Conservation (phyloP, 1,140 invertebrate genomes). For the Popillia japonica region DNA sequence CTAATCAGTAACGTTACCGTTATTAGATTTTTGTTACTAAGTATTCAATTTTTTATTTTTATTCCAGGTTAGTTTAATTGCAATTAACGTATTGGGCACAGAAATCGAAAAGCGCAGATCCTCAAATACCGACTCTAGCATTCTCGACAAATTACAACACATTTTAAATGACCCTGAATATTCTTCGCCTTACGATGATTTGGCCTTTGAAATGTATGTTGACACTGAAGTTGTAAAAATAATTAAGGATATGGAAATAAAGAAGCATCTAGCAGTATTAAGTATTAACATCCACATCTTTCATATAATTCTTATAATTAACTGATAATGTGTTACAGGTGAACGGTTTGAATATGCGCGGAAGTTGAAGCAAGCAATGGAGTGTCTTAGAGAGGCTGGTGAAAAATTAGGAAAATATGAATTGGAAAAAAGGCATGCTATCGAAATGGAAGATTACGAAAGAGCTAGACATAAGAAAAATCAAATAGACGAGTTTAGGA, state of each 20-base stretch:
- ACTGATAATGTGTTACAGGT: conserved; percentile 64
- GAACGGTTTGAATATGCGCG: conserved; percentile 93
- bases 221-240: conserved; percentile 90
- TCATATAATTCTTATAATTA: background rate
- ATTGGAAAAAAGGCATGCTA: conserved; percentile 89
- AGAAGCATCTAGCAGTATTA: conserved; percentile 84
- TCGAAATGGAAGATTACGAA: conserved; percentile 90
- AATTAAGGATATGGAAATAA: conserved; percentile 86
- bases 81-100: conserved; percentile 58
- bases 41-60: background rate
- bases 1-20: too few species aligned
- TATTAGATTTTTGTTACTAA: too few species aligned
- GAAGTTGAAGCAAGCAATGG: conserved; percentile 85
- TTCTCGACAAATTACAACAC: conserved; percentile 56
- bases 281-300: conserved; percentile 60
- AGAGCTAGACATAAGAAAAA: conserved; percentile 87
- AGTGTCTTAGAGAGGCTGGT: conserved; percentile 82
- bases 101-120: conserved; percentile 45
- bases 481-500: conserved; percentile 84
- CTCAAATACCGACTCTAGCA: conserved; percentile 41
- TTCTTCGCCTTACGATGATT: conserved; percentile 88
- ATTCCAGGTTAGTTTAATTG: conserved; percentile 59
- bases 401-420: conserved; percentile 90
- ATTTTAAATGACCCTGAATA: conserved; percentile 67
- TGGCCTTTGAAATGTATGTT: conserved; percentile 98